Evolutionary conservation across 2,797 vertebrate species (phyloP).

Genomic region (Monodelphis domestica): DNA sequence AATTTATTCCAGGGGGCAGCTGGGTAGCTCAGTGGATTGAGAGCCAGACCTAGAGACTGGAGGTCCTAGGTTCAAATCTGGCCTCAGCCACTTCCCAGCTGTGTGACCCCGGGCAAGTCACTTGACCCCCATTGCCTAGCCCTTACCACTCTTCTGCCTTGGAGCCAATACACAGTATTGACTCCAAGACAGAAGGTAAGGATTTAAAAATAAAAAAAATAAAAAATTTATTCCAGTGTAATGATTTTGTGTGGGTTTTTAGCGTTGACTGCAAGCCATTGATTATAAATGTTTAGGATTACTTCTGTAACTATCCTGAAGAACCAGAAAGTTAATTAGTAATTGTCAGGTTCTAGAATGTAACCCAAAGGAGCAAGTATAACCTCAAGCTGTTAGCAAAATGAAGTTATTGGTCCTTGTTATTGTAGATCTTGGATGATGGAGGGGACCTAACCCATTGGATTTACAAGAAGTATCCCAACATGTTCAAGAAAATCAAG

Average conservation of each 20-base stretch:
- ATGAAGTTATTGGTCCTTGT: constrained; percentile 46
- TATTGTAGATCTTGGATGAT: constrained; percentile 95
- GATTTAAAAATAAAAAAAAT: no score
- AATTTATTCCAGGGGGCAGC: constrained; percentile 45
- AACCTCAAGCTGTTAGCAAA: constrained; percentile 11
- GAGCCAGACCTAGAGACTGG: no score
- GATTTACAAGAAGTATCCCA: constrained; percentile 99
- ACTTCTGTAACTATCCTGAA: constrained; percentile 35
- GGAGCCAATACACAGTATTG: no score
- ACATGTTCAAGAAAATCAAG: constrained; percentile 99
- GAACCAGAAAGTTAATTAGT: constrained; percentile 35
- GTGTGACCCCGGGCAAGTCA: no score
- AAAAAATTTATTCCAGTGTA: constrained; percentile 36
- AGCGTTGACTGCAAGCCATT: constrained; percentile 1
- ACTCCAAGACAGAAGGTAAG: no score
- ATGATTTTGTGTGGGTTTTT: constrained; percentile 23
- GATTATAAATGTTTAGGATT: neutral
- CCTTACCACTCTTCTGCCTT: no score
- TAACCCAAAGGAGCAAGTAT: constrained; percentile 29
- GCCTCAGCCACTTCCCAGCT: no score
- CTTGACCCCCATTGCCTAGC: no score
- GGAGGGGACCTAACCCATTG: constrained; percentile 98
- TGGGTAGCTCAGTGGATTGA: no score
- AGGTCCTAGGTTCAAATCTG: no score
- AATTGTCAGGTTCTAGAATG: constrained; percentile 8